Evolutionary conservation across 1,140 invertebrate genomes (phyloP), one percentile per base, ranked within the genome.

Genomic region (Chrysomallon squamiferum): DNA sequence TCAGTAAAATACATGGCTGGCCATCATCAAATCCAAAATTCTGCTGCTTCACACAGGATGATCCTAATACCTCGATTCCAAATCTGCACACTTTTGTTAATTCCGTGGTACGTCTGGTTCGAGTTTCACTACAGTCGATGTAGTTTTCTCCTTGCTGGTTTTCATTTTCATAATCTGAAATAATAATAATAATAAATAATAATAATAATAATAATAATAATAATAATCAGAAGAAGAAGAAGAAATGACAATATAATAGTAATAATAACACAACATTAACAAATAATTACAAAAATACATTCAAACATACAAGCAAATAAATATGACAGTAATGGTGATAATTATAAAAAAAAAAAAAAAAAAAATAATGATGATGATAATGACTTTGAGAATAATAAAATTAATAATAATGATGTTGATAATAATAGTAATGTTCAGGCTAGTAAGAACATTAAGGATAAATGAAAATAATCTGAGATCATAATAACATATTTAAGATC

Each of bases 21-120:
- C 77, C 80, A 45, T 78, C 72, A 52, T 81, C 75, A 75, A 78
- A 83, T n/a, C 79, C 80, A 63, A 72, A 83, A 18, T 84, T 81
- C 58, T 84, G 76, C 38, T 81, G 77, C 63, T 81, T 81, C 20
- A 81, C 74, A 71, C 78, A 81, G 45, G 75, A 69, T 29, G 33
- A 50, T 0, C 68, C 67, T 15, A 79, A 62, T 9, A 30, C 49
- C 6, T 30, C 43, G n/a, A 66, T 47, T 22, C 78, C 74, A 70
- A 75, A 79, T 11, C 69, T 61, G 50, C 77, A 79, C 15, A 77
- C 74, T 67, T 74, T 74, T 43, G 76, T 64, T 59, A 76, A 66
- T 13, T 81, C 72, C 11, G 61, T 33, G 6, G 56, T 57, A 1
- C 67, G 47, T 15, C 64, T 27, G 2, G 22, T 64, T n/a, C 62